phyloP scores from a whole-genome alignment of 2,888 invertebrate species.

The Pseudococcus jackbeardsleyi region DNA sequence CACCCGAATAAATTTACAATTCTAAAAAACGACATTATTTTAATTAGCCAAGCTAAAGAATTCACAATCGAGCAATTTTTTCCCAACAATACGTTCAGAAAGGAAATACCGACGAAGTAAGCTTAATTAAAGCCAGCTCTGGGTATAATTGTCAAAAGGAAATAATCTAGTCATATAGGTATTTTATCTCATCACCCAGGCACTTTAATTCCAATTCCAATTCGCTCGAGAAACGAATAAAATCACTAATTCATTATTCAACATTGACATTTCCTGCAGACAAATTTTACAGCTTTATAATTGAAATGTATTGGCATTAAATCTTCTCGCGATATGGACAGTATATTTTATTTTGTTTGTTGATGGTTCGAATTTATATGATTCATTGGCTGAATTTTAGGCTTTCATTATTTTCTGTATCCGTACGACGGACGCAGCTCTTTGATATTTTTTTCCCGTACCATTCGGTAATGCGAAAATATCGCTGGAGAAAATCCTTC shows the following conservation, averaged over 20 bases:
- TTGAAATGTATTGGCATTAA: conserved; percentile 55
- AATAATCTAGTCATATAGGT: neutral
- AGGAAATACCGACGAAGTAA: neutral
- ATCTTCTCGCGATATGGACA: conserved; percentile 40
- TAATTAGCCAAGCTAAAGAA: neutral
- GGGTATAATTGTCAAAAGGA: neutral
- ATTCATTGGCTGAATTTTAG: conserved; percentile 43
- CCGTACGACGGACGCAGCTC: neutral
- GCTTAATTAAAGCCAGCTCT: neutral
- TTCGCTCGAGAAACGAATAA: conserved; percentile 12
- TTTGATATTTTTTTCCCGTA: conserved; percentile 26
- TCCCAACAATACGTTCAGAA: neutral
- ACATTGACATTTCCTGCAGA: conserved; percentile 50
- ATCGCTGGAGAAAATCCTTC: conserved; percentile 19
- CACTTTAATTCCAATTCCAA: neutral
- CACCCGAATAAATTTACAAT: neutral
- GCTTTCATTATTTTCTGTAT: conserved; percentile 28
- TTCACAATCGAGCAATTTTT: neutral
- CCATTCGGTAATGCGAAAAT: neutral
- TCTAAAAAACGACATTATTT: neutral
- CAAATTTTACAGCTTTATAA: conserved; percentile 56
- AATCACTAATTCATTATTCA: conserved; percentile 16
- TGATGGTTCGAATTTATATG: conserved; percentile 55
- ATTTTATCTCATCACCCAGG: neutral
- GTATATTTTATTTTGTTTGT: conserved; percentile 54